Conservation (phyloP, 2,797 vertebrate species). For the Lagocephalus sceleratus region DNA sequence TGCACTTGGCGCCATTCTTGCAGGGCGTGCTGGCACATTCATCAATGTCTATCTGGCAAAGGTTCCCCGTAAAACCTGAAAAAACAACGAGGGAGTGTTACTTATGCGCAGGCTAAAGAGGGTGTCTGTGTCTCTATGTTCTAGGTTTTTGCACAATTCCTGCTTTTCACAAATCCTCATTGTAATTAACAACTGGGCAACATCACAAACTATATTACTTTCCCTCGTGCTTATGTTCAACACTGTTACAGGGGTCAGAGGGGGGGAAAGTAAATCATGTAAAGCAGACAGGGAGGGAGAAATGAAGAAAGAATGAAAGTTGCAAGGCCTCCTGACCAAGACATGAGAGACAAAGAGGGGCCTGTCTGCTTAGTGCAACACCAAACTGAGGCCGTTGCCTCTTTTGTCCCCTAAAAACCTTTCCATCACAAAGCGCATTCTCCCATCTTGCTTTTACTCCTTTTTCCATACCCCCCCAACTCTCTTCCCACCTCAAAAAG, state of each 20-base stretch:
- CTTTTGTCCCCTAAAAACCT: slow-evolving; percentile 72
- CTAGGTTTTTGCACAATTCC: neutral
- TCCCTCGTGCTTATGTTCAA: slow-evolving; percentile 56
- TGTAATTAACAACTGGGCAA: slow-evolving; percentile 62
- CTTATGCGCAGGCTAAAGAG: slow-evolving; percentile 29
- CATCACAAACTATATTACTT: slow-evolving; percentile 40
- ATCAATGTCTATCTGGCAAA: slow-evolving; percentile 90
- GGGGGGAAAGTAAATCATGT: slow-evolving; percentile 32
- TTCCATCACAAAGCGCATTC: slow-evolving; percentile 80
- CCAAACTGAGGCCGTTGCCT: slow-evolving; percentile 73
- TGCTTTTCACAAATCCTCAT: slow-evolving; percentile 54
- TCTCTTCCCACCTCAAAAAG: slow-evolving; percentile 47
- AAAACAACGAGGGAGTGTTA: slow-evolving; percentile 47
- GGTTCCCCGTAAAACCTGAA: slow-evolving; percentile 88
- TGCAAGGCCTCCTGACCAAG: slow-evolving; percentile 72
- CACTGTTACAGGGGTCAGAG: slow-evolving; percentile 9
- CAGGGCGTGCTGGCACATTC: slow-evolving; percentile 97
- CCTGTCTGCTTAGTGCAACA: slow-evolving; percentile 72
- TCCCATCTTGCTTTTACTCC: slow-evolving; percentile 59
- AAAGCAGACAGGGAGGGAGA: slow-evolving; percentile 21
- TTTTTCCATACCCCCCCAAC: slow-evolving; percentile 28
- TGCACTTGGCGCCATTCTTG: slow-evolving; percentile 90
- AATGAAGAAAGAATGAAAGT: slow-evolving; percentile 66
- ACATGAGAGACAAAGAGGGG: slow-evolving; percentile 71
- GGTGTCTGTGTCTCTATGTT: slow-evolving; percentile 4